These are phyloP conservation scores for Chlorospingus semifuscus DNA, from an alignment of 2,797 vertebrate species.

Conservation along the genomic window DNA sequence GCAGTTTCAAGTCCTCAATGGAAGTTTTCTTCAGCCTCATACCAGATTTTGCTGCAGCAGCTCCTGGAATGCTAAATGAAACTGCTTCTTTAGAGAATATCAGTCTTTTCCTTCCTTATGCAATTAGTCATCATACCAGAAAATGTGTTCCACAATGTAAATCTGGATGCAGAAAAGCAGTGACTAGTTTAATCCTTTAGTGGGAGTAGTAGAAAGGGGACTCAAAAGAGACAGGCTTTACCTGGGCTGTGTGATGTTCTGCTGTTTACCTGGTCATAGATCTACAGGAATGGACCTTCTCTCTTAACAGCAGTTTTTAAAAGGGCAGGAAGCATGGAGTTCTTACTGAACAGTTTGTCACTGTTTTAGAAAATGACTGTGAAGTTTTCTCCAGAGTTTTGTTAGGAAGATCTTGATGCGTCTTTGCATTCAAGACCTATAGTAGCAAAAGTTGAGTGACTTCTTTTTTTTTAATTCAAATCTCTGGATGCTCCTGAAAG, in stretches of 20 bases:
- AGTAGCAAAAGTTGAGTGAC: background rate
- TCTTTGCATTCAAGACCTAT: rapidly evolving
- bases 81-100: background rate
- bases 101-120: background rate
- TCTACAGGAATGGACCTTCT: background rate
- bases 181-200: background rate
- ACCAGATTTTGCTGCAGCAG: background rate
- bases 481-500: background rate
- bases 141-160: background rate
- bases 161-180: background rate
- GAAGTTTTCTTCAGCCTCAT: background rate
- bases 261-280: background rate
- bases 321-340: background rate
- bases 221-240: background rate
- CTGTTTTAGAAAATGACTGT: background rate
- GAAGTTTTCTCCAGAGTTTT: background rate
- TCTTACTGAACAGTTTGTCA: background rate
- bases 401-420: background rate
- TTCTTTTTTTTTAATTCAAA: background rate
- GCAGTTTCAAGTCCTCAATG: background rate
- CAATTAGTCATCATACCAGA: background rate
- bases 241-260: background rate
- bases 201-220: background rate
- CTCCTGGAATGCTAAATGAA: background rate
- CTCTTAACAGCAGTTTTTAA: background rate